Evolutionary conservation across 2,113 vertebrate genomes (phyloP).

Genomic region (Asarcornis scutulata): DNA sequence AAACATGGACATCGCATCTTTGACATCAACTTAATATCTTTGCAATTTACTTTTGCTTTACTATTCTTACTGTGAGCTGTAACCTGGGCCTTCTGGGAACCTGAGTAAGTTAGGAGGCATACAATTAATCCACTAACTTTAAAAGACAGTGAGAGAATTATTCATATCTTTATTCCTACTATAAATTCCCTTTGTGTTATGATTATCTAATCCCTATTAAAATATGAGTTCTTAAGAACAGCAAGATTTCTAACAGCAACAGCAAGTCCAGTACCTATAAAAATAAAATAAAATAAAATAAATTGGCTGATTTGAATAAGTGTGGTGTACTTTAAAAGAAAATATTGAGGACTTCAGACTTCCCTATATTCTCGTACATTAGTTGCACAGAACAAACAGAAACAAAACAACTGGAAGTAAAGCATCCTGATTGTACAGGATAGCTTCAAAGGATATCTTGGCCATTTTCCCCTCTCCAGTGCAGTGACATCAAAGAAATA

Average conservation of each 20-base stretch:
- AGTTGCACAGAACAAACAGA: not conserved
- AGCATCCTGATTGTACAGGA: not conserved
- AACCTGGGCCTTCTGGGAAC: not conserved
- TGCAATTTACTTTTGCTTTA: not conserved
- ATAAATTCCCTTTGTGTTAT: not conserved
- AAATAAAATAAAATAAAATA: not conserved
- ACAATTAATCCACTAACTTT: not conserved
- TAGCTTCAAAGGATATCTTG: not conserved
- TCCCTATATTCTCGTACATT: rapidly evolving
- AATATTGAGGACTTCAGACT: not conserved
- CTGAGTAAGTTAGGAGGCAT: not conserved
- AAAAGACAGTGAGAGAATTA: not conserved
- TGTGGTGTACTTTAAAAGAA: not conserved
- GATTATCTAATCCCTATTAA: not conserved
- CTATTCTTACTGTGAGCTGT: not conserved
- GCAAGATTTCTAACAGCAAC: no score
- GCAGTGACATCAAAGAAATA: constrained; percentile 44
- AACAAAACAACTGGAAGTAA: not conserved
- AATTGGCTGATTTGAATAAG: not conserved
- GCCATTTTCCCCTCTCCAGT: not conserved
- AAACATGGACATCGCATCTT: not conserved
- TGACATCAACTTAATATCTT: not conserved
- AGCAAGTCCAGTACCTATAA: not conserved
- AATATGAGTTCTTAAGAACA: not conserved
- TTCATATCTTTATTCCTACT: not conserved